Evolutionary conservation across 2,888 invertebrate genomes (phyloP).

Genomic region (Drosophila anomelani): DNA sequence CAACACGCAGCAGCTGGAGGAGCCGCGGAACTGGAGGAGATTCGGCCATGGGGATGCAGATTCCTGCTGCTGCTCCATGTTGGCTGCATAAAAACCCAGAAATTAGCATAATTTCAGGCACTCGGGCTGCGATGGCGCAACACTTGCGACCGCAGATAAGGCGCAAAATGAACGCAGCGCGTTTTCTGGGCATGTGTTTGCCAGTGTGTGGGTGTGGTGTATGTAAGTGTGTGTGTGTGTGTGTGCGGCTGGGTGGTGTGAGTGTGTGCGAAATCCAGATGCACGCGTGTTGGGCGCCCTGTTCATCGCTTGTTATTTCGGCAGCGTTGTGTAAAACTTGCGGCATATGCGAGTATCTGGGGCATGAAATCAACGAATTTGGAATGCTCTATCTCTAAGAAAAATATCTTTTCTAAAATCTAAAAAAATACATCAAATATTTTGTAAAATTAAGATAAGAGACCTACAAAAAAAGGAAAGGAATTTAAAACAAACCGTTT

Average conservation of each 20-base stretch:
- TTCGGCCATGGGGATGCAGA: conserved; percentile 49
- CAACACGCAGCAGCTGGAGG: conserved; percentile 32
- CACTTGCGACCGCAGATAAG: conserved; percentile 74
- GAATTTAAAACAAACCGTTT: too few species aligned
- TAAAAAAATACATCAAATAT: too few species aligned
- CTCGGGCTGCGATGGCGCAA: conserved; percentile 57
- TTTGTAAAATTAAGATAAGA: too few species aligned
- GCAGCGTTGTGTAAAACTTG: conserved; percentile 57
- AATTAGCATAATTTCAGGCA: conserved; percentile 76
- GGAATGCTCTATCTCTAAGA: not conserved
- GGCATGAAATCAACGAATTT: not conserved
- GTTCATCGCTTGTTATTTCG: conserved; percentile 57
- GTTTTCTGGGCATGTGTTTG: conserved; percentile 34
- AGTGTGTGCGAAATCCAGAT: conserved; percentile 22
- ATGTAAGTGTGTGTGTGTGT: conserved; percentile 1
- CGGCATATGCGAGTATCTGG: conserved; percentile 49
- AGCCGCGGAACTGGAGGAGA: conserved; percentile 35
- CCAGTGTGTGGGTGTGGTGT: conserved; percentile 24
- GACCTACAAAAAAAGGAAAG: too few species aligned
- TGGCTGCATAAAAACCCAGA: conserved; percentile 72
- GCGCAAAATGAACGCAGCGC: conserved; percentile 70
- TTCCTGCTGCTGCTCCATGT: conserved; percentile 48
- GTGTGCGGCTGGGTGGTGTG: not conserved
- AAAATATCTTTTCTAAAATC: not conserved
- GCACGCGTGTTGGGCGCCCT: conserved; percentile 28